A percentile compares a stretch with the other conserved stretches of the same genome.
phyloP scores from a whole-genome alignment of 2,888 invertebrate genomes.

The Troilus luridus region DNA sequence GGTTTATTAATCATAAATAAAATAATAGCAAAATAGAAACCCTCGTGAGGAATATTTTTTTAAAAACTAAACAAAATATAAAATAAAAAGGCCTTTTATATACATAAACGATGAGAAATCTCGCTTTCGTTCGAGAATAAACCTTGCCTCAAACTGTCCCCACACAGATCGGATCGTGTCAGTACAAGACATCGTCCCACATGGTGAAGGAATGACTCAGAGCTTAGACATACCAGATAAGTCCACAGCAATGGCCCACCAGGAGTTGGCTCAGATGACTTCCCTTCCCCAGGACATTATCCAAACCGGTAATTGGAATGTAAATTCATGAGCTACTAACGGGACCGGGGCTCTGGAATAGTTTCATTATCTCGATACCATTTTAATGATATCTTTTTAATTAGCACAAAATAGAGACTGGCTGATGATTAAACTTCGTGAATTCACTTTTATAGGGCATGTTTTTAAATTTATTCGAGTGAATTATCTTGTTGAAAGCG shows the following conservation, averaged over 20 bases:
- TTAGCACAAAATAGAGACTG: neutral
- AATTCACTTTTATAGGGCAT: too few relatives aligned
- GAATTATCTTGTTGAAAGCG: too few relatives aligned
- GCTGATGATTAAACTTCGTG: too few relatives aligned
- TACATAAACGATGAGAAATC: too few relatives aligned
- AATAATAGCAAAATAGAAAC: too few relatives aligned
- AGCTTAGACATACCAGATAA: neutral
- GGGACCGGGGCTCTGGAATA: neutral
- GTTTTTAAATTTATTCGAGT: too few relatives aligned
- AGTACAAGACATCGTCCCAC: neutral
- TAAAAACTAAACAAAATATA: too few relatives aligned
- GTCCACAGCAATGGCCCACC: neutral
- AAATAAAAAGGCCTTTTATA: too few relatives aligned
- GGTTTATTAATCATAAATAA: too few relatives aligned
- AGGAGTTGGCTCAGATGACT: neutral
- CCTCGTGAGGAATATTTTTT: too few relatives aligned
- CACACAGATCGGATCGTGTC: neutral
- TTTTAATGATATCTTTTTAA: neutral
- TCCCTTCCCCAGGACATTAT: neutral
- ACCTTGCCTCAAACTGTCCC: neutral
- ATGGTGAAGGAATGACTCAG: neutral
- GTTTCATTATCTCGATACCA: neutral
- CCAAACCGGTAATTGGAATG: conserved; percentile 12
- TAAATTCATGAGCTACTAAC: conserved; percentile 7
- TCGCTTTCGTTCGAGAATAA: neutral